Conservation (phyloP, 1,140 invertebrate species). For the Maconellicoccus hirsutus region DNA sequence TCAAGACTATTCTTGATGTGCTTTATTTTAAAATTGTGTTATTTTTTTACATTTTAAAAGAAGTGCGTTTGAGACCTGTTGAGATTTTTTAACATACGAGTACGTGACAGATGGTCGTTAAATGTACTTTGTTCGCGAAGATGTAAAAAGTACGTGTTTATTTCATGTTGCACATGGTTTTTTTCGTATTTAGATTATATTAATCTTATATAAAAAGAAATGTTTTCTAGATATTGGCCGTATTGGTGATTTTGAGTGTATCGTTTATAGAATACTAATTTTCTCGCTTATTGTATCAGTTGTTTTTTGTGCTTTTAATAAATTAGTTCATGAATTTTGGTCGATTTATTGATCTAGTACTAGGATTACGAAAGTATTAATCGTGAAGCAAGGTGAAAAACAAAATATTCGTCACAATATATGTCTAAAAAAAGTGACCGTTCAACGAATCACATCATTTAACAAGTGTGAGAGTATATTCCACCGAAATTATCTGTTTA, state of each 20-base stretch:
- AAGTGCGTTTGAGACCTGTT: not conserved
- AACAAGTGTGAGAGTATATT: no score
- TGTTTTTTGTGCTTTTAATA: not conserved
- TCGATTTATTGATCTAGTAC: not conserved
- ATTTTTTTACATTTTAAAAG: not conserved
- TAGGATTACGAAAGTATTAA: no score
- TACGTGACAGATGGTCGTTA: not conserved
- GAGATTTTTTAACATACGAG: not conserved
- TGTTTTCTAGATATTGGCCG: not conserved
- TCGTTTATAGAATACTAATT: not conserved
- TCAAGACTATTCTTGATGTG: conserved; percentile 8
- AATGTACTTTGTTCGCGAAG: not conserved
- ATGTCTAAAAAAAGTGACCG: no score
- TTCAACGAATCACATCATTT: no score
- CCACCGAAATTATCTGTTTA: no score
- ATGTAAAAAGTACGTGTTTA: conserved; percentile 3
- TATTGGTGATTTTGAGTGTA: not conserved
- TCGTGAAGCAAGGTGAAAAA: no score
- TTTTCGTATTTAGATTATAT: conserved; percentile 4
- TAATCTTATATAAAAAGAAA: not conserved
- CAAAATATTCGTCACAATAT: no score
- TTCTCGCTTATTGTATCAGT: not conserved
- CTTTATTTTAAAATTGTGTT: not conserved
- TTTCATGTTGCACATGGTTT: conserved; percentile 8
- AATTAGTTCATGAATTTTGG: not conserved